Base-by-base conservation (phyloP, 2,888 invertebrate species). In the Prosapia bicincta region DNA sequence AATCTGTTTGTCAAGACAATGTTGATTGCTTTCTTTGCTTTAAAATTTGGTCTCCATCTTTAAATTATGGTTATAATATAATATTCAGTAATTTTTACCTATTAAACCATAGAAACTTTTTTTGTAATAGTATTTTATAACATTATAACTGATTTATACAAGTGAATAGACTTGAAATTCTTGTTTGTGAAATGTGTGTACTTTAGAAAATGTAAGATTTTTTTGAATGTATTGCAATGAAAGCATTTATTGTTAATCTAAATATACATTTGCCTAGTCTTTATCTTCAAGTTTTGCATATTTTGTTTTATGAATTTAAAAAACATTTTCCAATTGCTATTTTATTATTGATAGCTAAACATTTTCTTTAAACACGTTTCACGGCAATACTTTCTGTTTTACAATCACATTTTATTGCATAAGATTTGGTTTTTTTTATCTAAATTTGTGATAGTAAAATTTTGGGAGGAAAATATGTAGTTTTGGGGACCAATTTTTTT, bases 401-500 rank as follows among this genome's bases (percentile, higher is more conserved):
- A 54, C 54, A 54, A 54, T 54, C 54, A 54, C 54, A 54, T 54
- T 54, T 54, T 20, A 54, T 54, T 54, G 54, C 54, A 54, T 20
- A 20, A 54, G 54, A 54, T 54, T 54, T 54, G 2, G 20, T 20
- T 54, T 54, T 54, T 54, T 20, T 54, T 20, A 0, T 54, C 54
- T 20, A 54, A 10, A 54, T 54, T 54, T 54, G 54, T 54, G 20
- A 54, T 54, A 54, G 13, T 54, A 20, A 9, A 54, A 54, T 54
- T 54, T 54, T 54, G n/a, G 20, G n/a, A 3, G 20, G 9, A 5
- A 10, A 54, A 54, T 20, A 20, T 13, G 20, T 54, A 54, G 54
- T 54, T 54, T 54, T 54, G n/a, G 54, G 54, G 54, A 54, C 54
- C 54, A 54, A 54, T 54, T 54, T 54, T 54, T 54, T 54, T 54